Evolutionary conservation across 2,113 vertebrate species (phyloP).

Genomic region (Cepphus grylle): DNA sequence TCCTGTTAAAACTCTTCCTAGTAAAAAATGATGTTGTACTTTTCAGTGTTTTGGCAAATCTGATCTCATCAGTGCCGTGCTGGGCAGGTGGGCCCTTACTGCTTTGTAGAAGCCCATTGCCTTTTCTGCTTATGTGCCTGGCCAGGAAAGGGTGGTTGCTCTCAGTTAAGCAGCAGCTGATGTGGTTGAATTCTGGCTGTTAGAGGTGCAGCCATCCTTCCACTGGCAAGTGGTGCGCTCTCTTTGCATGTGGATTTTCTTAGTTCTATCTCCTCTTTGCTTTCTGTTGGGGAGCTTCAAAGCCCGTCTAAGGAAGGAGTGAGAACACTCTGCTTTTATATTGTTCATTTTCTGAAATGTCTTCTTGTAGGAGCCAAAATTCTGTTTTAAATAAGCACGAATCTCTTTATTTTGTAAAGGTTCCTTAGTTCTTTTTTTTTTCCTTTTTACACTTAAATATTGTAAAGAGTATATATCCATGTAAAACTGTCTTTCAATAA

Average conservation of each 20-base stretch:
- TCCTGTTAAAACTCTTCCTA: not conserved
- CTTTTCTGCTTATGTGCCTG: not conserved
- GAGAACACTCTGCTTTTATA: not conserved
- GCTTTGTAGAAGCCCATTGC: not conserved
- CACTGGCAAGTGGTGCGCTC: fast-evolving
- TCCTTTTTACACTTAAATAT: not conserved
- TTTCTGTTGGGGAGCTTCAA: not conserved
- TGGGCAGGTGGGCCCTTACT: not conserved
- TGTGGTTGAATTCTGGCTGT: not conserved
- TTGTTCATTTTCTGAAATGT: not conserved
- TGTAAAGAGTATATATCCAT: not conserved
- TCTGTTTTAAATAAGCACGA: not conserved
- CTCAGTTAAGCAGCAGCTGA: not conserved
- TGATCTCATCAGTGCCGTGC: not conserved
- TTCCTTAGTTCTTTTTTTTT: not conserved
- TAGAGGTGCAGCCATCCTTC: not conserved
- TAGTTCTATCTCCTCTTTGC: not conserved
- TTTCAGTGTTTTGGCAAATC: not conserved
- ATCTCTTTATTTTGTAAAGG: not conserved
- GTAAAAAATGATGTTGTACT: not conserved
- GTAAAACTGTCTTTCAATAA: not conserved
- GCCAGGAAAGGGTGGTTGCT: not conserved
- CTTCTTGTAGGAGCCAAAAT: not conserved
- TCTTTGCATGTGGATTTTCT: not conserved
- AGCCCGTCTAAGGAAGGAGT: not conserved